Evolutionary conservation across 2,888 invertebrate species (phyloP).

Genomic region (Drosophila kuntzei): DNA sequence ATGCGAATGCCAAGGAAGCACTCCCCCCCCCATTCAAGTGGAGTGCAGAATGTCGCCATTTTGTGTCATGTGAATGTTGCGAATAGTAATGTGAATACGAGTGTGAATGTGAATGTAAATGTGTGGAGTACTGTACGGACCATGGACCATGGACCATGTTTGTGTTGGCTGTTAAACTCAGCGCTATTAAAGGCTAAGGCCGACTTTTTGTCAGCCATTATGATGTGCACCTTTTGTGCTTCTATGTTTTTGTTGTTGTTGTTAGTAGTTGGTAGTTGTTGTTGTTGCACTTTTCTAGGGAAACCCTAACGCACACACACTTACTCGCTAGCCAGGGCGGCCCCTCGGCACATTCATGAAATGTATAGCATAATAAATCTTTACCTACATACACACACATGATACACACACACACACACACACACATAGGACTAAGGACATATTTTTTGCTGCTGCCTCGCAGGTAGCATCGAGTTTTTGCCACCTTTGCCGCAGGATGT

Average conservation of each 20-base stretch:
- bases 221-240: conserved; percentile 77
- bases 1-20: conserved; percentile 70
- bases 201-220: conserved; percentile 82
- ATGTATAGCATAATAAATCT: conserved; percentile 82
- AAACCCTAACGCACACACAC: conserved; percentile 64
- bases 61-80: conserved; percentile 52
- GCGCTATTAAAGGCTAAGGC: conserved; percentile 80
- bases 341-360: conserved; percentile 75
- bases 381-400: conserved; percentile 56
- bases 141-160: conserved; percentile 54
- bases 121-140: conserved; percentile 49
- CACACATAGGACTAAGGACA: conserved; percentile 50
- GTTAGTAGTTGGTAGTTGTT: conserved; percentile 36
- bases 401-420: conserved; percentile 5
- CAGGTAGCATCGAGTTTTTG: conserved; percentile 76
- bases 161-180: conserved; percentile 80
- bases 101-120: conserved; percentile 32
- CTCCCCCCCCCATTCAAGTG: conserved; percentile 48
- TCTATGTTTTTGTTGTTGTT: conserved; percentile 37
- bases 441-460: conserved; percentile 55
- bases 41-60: conserved; percentile 73
- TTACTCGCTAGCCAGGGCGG: conserved; percentile 34
- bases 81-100: conserved; percentile 35
- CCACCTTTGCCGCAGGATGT: conserved; percentile 81
- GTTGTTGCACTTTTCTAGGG: conserved; percentile 74